These are phyloP conservation scores for Rapana venosa DNA, from an alignment of 2,888 invertebrate genomes.

Conservation along the genomic window DNA sequence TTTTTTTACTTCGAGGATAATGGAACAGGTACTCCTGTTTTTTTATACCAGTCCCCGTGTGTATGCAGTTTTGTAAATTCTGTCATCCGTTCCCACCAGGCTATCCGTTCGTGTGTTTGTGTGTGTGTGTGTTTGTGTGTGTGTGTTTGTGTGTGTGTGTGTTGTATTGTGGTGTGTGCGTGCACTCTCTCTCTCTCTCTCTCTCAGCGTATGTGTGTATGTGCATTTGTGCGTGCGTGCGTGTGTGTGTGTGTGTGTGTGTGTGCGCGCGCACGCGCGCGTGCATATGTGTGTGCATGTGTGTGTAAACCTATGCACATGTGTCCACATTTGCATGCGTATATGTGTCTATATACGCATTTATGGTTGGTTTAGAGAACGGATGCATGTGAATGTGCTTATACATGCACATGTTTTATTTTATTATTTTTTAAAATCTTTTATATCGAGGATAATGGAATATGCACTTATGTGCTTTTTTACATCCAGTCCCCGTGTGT, in stretches of 20 bases:
- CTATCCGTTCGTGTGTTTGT: neutral
- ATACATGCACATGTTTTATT: neutral
- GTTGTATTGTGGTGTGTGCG: neutral
- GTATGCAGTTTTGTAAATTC: too few relatives aligned
- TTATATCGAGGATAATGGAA: too few relatives aligned
- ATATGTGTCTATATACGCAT: too few relatives aligned
- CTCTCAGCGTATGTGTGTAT: neutral
- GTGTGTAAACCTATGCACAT: neutral
- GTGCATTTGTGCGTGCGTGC: neutral
- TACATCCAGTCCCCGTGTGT: too few relatives aligned
- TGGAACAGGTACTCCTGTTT: too few relatives aligned
- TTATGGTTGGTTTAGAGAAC: too few relatives aligned
- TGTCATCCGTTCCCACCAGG: too few relatives aligned
- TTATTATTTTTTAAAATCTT: too few relatives aligned
- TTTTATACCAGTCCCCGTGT: too few relatives aligned
- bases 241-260: neutral
- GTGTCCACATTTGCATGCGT: neutral
- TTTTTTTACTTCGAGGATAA: too few relatives aligned
- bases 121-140: neutral
- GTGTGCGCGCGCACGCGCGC: neutral
- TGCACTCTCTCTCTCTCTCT: too few relatives aligned
- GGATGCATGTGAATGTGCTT: neutral
- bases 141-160: neutral
- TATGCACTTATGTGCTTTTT: too few relatives aligned
- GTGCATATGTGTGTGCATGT: neutral